Base-by-base conservation (phyloP, 2,113 vertebrate genomes). In the Xiphophorus hellerii region DNA sequence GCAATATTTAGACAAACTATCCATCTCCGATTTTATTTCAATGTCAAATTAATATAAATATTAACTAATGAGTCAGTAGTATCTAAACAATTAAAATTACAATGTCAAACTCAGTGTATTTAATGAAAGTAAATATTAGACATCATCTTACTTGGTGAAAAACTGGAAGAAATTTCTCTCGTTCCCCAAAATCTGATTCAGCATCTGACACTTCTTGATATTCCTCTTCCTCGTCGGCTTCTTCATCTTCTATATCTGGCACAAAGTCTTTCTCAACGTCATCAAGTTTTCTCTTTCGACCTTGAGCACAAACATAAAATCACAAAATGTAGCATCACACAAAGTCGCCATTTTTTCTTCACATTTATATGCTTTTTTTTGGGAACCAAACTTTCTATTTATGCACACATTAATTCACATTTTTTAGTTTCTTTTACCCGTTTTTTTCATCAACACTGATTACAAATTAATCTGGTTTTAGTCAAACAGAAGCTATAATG, bases 201-300 rank as follows among this genome's bases (percentile, higher is more conserved):
- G 73, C 78, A 28, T 85, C 85, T 0, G 51, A 72, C 5, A 69
- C 44, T 3, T 81, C 82, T 0, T 31, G 61, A 0, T 72, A 89
- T n/a, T 95, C 95, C 1, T 64, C 93, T 1, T 94, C 92, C 0
- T 89, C 76, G 15, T 96, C 95, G 20, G 82, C 90, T 4, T 94
- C 95, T 5, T 93, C 93, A 10, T 94, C 91, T 0, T 89, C 81
- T 2, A 48, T 81, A 14, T 78, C 88, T 0, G 96, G 95, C 44
- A 96, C 92, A 35, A 98, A 99, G 81, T 98, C 97, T 0, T 93
- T 93, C 0, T 92, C 89, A 0, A 78, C 76, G 62, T 93, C 87
- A 1, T 68, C 1, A 1, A 35, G 69, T 42, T 86, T 96, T 66
- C 92, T 89, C 82, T 90, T 95, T 15, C 3, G 80, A 5, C 90